phyloP scores from a whole-genome alignment of 2,888 invertebrate genomes.

The Drosophila acutilabella region DNA sequence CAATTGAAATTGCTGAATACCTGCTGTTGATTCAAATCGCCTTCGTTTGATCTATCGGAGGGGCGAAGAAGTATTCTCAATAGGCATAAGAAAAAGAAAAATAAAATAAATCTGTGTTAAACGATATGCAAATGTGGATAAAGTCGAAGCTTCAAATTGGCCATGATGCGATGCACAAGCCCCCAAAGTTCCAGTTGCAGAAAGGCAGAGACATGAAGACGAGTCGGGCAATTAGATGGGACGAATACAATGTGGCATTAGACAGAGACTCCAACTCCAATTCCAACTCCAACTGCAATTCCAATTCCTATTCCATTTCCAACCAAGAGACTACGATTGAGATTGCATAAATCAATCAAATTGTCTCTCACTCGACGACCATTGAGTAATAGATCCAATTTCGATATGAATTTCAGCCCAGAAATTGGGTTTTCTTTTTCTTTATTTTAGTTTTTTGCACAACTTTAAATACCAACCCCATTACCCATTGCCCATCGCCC shows the following conservation, averaged over 20 bases:
- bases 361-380: conserved; percentile 73
- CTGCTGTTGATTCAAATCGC: neutral
- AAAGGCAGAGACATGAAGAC: conserved; percentile 13
- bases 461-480: conserved; percentile 82
- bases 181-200: neutral
- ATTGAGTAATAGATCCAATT: conserved; percentile 81
- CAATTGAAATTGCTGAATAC: conserved; percentile 14
- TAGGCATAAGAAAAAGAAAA: neutral
- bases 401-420: conserved; percentile 73
- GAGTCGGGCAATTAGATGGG: conserved; percentile 47
- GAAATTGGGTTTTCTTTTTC: conserved; percentile 61
- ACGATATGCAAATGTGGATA: conserved; percentile 24
- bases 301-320: neutral
- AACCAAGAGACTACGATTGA: conserved; percentile 14
- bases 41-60: conserved; percentile 20
- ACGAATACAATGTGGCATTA: conserved; percentile 56
- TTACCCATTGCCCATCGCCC: conserved; percentile 75
- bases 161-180: conserved; percentile 27
- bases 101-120: conserved; percentile 21
- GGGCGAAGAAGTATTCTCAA: conserved; percentile 18
- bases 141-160: conserved; percentile 5
- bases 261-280: conserved; percentile 16
- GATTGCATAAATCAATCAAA: conserved; percentile 81
- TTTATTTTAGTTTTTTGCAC: conserved; percentile 44
- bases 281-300: neutral